A percentile compares a stretch with the other conserved stretches of the same genome.
phyloP scores from a whole-genome alignment of 2,113 vertebrate genomes.

The Chaetorhynchus papuensis region DNA sequence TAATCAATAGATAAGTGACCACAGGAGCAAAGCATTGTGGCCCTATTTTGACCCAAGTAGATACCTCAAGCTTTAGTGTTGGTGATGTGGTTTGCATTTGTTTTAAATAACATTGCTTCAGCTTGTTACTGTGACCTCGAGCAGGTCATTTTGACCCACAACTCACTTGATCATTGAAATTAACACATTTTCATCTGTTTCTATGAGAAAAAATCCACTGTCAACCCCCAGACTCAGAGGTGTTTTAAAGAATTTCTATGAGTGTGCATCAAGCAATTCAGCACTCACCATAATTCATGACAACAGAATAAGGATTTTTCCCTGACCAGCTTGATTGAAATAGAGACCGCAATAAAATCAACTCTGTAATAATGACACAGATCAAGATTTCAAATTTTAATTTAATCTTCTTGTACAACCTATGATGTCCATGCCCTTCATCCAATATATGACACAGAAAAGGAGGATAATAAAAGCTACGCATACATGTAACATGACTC shows the following conservation, averaged over 20 bases:
- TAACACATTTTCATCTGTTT: not conserved
- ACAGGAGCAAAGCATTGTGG: not conserved
- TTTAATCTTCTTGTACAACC: not conserved
- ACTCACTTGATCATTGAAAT: not conserved
- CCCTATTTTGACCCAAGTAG: not conserved
- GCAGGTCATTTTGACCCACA: not conserved
- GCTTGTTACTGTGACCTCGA: not conserved
- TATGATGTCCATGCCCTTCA: not conserved
- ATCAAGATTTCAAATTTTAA: constrained; percentile 5
- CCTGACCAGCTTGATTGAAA: not conserved
- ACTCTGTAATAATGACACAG: not conserved
- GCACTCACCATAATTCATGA: not conserved
- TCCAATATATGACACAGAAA: not conserved
- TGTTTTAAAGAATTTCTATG: not conserved
- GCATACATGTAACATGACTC: not conserved
- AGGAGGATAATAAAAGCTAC: not conserved
- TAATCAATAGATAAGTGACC: not conserved
- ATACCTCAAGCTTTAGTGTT: not conserved
- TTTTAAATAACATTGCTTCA: not conserved
- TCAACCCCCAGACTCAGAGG: not conserved
- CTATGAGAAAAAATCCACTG: not conserved
- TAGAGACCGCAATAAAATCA: not conserved
- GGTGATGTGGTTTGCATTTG: not conserved
- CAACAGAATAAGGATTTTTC: not conserved
- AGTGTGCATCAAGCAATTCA: not conserved